phyloP scores from a whole-genome alignment of 2,113 vertebrate genomes.

The Chaetops frenatus region DNA sequence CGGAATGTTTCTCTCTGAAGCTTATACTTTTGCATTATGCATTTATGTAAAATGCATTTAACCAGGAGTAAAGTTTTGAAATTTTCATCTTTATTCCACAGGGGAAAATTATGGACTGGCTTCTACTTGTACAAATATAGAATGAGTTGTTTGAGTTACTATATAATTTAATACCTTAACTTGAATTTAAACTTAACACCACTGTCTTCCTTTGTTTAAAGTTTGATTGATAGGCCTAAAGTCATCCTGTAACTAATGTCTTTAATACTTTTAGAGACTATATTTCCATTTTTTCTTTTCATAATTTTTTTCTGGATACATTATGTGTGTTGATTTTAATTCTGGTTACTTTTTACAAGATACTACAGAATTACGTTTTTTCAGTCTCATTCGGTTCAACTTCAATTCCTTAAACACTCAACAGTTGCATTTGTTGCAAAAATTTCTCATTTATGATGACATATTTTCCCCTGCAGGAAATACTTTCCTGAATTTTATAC shows the following conservation, averaged over 20 bases:
- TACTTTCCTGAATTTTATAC: background rate
- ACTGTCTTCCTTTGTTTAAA: slow-evolving; percentile 2
- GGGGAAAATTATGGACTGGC: slow-evolving; percentile 53
- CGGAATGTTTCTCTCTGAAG: slow-evolving; percentile 6
- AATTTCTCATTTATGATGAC: background rate
- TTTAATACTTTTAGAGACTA: slow-evolving; percentile 2
- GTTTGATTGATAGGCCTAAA: slow-evolving; percentile 15
- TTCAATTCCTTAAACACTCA: background rate
- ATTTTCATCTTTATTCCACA: slow-evolving; percentile 62
- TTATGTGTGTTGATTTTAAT: background rate
- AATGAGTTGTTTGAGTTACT: slow-evolving; percentile 44
- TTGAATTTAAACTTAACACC: slow-evolving; percentile 12
- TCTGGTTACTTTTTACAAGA: background rate
- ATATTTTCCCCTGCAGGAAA: background rate
- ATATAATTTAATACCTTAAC: slow-evolving; percentile 59
- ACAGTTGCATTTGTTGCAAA: background rate
- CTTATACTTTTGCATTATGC: slow-evolving; percentile 64
- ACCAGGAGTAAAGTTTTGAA: slow-evolving; percentile 63
- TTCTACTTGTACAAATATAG: slow-evolving; percentile 38
- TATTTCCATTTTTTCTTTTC: background rate
- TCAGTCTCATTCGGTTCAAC: background rate
- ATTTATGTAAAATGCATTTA: slow-evolving; percentile 69
- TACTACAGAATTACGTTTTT: background rate
- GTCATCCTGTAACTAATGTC: background rate
- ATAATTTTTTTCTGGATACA: background rate